Conservation (phyloP, 2,113 vertebrate species). For the Thamnaconus septentrionalis region DNA sequence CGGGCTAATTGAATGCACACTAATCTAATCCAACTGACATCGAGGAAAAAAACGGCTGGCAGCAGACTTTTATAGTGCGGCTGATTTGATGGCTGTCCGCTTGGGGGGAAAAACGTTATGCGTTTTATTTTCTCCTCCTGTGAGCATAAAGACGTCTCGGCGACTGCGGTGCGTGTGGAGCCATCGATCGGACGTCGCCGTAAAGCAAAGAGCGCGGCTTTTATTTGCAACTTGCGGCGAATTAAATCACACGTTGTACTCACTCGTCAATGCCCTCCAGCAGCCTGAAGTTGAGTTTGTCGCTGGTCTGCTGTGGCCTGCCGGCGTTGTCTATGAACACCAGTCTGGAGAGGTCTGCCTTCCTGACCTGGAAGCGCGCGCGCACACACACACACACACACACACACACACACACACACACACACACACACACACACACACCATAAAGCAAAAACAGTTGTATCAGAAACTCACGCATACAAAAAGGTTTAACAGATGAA, state of each 20-base stretch:
- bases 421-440: background rate
- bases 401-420: conserved; percentile 6
- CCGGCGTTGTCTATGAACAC: conserved; percentile 93
- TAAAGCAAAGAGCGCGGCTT: background rate
- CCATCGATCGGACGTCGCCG: too few species aligned
- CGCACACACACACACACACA: too few species aligned
- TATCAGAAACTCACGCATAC: too few species aligned
- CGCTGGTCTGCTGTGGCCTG: conserved; percentile 75
- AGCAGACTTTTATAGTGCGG: conserved; percentile 21
- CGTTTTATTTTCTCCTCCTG: conserved; percentile 3
- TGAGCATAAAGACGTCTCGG: conserved; percentile 13
- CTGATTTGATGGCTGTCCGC: conserved; percentile 21
- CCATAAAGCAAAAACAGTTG: too few species aligned
- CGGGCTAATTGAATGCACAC: conserved; percentile 33
- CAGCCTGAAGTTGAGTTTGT: conserved; percentile 90
- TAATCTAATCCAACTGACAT: conserved; percentile 48
- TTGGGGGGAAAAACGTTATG: conserved; percentile 32
- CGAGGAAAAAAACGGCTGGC: conserved; percentile 34
- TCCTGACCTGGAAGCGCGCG: conserved; percentile 77
- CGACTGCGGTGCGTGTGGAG: background rate
- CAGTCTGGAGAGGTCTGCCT: conserved; percentile 78
- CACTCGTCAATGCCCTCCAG: conserved; percentile 88
- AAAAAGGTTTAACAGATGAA: too few species aligned
- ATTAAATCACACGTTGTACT: conserved; percentile 34
- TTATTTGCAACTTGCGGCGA: background rate